phyloP scores from a whole-genome alignment of 2,888 invertebrate genomes.

The Neelides folsomi region DNA sequence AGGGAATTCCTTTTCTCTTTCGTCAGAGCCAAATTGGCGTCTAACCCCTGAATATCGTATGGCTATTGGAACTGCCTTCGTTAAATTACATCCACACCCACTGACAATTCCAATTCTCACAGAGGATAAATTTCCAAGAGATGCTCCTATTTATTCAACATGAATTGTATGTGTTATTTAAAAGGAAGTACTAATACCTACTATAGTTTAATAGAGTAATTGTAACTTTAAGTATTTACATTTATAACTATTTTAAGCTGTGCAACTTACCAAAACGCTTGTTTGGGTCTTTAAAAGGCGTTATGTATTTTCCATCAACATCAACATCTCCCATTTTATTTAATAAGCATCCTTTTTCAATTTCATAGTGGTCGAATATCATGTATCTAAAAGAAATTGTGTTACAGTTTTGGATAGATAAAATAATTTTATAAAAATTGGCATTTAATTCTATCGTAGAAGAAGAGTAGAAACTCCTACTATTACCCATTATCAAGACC shows the following conservation, averaged over 20 bases:
- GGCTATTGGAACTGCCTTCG: slow-evolving; percentile 38
- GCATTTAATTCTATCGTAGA: too few species aligned
- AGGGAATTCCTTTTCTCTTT: slow-evolving; percentile 8
- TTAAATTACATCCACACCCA: slow-evolving; percentile 22
- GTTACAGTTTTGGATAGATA: background rate
- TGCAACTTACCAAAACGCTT: slow-evolving; percentile 55
- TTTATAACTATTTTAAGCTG: too few species aligned
- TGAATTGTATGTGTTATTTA: too few species aligned
- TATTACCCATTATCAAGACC: slow-evolving; percentile 84
- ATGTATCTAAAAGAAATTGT: slow-evolving; percentile 38
- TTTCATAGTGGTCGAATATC: slow-evolving; percentile 72
- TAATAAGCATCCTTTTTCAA: slow-evolving; percentile 68
- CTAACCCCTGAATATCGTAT: slow-evolving; percentile 44
- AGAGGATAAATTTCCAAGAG: slow-evolving; percentile 25
- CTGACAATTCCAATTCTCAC: slow-evolving; percentile 19
- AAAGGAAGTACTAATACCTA: too few species aligned
- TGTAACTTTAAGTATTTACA: too few species aligned
- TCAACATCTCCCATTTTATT: slow-evolving; percentile 83
- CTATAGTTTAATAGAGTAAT: too few species aligned
- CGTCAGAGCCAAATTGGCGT: slow-evolving; percentile 29
- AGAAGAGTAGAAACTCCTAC: too few species aligned
- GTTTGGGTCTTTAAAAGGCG: slow-evolving; percentile 77
- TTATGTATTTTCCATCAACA: slow-evolving; percentile 71
- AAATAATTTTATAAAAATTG: background rate
- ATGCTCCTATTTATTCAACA: slow-evolving; percentile 33